Conservation (phyloP, 2,888 invertebrate genomes). For the Synergus itoensis region DNA sequence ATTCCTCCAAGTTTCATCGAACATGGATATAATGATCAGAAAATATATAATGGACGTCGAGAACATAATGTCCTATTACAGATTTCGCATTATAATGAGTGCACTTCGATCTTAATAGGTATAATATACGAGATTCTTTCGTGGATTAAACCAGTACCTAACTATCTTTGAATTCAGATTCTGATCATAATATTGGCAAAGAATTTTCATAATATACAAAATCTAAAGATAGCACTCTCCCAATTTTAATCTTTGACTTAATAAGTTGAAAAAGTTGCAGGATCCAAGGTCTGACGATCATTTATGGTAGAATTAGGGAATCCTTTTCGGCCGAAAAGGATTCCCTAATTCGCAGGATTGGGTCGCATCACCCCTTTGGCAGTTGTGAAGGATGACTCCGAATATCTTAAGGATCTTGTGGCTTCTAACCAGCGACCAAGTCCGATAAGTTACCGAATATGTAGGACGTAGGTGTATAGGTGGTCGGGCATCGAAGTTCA, state of each 20-base stretch:
- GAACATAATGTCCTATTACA: slow-evolving; percentile 69
- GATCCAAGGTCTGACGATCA: background rate
- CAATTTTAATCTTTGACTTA: too few species aligned
- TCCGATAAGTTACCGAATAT: slow-evolving; percentile 36
- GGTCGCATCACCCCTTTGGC: slow-evolving; percentile 3
- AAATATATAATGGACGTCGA: slow-evolving; percentile 57
- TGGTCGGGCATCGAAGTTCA: slow-evolving; percentile 58
- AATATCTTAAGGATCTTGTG: slow-evolving; percentile 34
- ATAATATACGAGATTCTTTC: slow-evolving; percentile 61
- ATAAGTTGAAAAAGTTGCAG: too few species aligned
- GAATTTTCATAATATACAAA: too few species aligned
- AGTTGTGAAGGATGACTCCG: slow-evolving; percentile 11
- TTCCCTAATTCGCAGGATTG: background rate
- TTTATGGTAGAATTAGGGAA: background rate
- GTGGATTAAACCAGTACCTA: slow-evolving; percentile 52
- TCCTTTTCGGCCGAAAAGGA: background rate
- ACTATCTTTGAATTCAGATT: too few species aligned
- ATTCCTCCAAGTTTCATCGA: slow-evolving; percentile 50
- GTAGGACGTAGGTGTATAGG: slow-evolving; percentile 53
- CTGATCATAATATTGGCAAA: too few species aligned
- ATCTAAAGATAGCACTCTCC: too few species aligned
- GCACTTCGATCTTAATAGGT: slow-evolving; percentile 68
- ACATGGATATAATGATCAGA: too few species aligned
- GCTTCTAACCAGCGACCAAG: slow-evolving; percentile 35
- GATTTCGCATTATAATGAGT: slow-evolving; percentile 67